Evolutionary conservation across 35 echinoderm and acorn worm species (phyloP), one percentile per base, ranked within the genome.

Genomic region (Apostichopus parvimensis): DNA sequence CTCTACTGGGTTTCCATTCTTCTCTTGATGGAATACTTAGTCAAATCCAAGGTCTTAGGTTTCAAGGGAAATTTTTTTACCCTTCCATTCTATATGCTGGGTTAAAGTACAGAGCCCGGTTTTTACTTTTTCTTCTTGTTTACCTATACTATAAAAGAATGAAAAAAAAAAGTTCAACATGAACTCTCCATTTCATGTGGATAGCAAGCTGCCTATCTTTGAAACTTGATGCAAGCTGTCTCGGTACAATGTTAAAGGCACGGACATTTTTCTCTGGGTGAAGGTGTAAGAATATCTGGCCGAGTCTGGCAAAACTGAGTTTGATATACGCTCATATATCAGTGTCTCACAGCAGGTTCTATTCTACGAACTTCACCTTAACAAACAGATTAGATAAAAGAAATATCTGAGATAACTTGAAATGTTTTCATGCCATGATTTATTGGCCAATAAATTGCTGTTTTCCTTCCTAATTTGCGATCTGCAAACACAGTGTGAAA

Each of bases 211-310:
- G 58, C 58, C 7, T 61, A 61, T 61, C 58, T 61, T 1, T 61
- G 58, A 61, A 61, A 61, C 12, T 9, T 61, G 12, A 61, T 61
- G 58, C 58, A 61, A 12, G 1, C 71, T 75, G 17, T 75, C 71
- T 75, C 71, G 4, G 7, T 21, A 18, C 21, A 61, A 84, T 58
- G 81, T 84, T 84, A 84, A 59, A 84, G 56, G 53, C 62, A 17
- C 12, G 8, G 81, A 84, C 26, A 15, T 75, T 1, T 20, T 75
- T 75, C 6, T 84, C 55, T 17, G 15, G 17, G 5, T n/a, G 20
- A 84, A 84, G 81, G 81, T 84, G 81, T 59, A 58, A 84, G 81
- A n/a, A 84, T 84, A 84, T 84, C 81, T 58, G 55, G 81, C 56
- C 22, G 8, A 56, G 21, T 84, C 54, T 84, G 81, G n/a, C 54